Evolutionary conservation across 1,140 invertebrate genomes (phyloP).

Genomic region (Holotrichia oblita): DNA sequence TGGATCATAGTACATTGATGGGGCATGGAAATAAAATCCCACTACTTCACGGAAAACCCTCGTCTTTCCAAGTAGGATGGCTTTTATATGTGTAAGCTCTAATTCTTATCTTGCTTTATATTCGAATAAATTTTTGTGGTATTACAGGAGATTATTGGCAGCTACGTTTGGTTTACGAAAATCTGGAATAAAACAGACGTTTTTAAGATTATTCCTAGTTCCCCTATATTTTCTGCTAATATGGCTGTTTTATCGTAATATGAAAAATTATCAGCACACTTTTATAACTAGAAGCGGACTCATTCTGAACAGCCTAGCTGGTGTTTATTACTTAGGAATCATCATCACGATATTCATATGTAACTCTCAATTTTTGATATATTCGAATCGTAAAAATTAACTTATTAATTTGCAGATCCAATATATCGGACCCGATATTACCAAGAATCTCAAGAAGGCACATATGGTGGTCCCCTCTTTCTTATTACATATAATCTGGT

Average conservation of each 20-base stretch:
- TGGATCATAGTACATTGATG: slow-evolving; percentile 54
- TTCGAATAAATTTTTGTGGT: background rate
- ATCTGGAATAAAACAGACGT: slow-evolving; percentile 76
- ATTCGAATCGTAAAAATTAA: background rate
- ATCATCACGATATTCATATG: slow-evolving; percentile 81
- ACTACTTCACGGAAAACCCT: slow-evolving; percentile 77
- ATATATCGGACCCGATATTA: slow-evolving; percentile 88
- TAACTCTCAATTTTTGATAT: slow-evolving; percentile 70
- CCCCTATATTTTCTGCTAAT: slow-evolving; percentile 82
- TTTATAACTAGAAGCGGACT: slow-evolving; percentile 82
- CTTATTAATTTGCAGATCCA: slow-evolving; percentile 68
- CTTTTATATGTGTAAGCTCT: slow-evolving; percentile 79
- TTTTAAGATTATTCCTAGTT: slow-evolving; percentile 76
- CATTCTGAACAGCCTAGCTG: slow-evolving; percentile 81
- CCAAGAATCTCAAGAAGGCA: slow-evolving; percentile 86
- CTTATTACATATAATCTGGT: slow-evolving; percentile 82
- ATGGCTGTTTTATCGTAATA: slow-evolving; percentile 82
- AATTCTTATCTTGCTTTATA: background rate
- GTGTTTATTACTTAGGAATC: slow-evolving; percentile 82
- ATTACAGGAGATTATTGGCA: slow-evolving; percentile 75
- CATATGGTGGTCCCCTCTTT: slow-evolving; percentile 86
- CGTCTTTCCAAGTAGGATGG: slow-evolving; percentile 74
- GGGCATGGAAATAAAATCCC: slow-evolving; percentile 70
- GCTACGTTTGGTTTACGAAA: slow-evolving; percentile 81
- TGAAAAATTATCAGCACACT: slow-evolving; percentile 75